phyloP scores from a whole-genome alignment of 2,113 vertebrate species.

The Megalops atlanticus region DNA sequence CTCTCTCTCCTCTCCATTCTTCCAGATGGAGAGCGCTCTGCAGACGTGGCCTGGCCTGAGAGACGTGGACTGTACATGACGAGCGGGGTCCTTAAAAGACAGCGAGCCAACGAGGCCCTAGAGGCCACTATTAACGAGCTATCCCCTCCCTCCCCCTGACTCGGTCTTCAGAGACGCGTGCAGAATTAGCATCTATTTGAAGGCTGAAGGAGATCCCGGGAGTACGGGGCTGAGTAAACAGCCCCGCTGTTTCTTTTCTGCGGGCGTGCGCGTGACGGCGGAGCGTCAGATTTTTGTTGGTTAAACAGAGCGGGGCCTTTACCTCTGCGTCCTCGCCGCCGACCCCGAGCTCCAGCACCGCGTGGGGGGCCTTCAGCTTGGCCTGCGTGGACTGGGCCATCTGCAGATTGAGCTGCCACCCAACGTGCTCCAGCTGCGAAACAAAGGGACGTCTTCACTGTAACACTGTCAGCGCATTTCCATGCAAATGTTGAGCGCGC shows the following conservation, averaged over 20 bases:
- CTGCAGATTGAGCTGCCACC: slow-evolving; percentile 94
- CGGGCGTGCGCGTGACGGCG: not conserved
- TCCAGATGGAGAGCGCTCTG: slow-evolving; percentile 1
- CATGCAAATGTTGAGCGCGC: not conserved
- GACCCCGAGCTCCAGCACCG: slow-evolving; percentile 86
- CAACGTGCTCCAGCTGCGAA: slow-evolving; percentile 85
- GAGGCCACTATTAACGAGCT: slow-evolving; percentile 62
- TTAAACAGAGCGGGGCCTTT: slow-evolving; percentile 29
- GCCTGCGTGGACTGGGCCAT: slow-evolving; percentile 88
- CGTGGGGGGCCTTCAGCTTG: slow-evolving; percentile 83
- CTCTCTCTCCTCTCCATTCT: not conserved
- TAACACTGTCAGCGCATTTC: no score
- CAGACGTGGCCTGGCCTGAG: not conserved
- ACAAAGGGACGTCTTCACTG: slow-evolving; percentile 42
- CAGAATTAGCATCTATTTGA: slow-evolving; percentile 56
- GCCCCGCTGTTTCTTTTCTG: not conserved
- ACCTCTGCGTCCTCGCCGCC: slow-evolving; percentile 85
- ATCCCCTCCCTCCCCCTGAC: slow-evolving; percentile 51
- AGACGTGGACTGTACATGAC: not conserved
- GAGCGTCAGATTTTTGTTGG: not conserved
- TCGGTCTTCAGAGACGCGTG: slow-evolving; percentile 39
- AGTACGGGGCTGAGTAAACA: slow-evolving; percentile 29
- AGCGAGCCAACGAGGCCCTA: slow-evolving; percentile 31
- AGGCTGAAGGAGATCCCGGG: slow-evolving; percentile 18
- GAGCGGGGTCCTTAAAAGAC: not conserved